These are phyloP conservation scores for Labeo catla DNA, from an alignment of 2,113 vertebrate genomes.

Conservation along the genomic window DNA sequence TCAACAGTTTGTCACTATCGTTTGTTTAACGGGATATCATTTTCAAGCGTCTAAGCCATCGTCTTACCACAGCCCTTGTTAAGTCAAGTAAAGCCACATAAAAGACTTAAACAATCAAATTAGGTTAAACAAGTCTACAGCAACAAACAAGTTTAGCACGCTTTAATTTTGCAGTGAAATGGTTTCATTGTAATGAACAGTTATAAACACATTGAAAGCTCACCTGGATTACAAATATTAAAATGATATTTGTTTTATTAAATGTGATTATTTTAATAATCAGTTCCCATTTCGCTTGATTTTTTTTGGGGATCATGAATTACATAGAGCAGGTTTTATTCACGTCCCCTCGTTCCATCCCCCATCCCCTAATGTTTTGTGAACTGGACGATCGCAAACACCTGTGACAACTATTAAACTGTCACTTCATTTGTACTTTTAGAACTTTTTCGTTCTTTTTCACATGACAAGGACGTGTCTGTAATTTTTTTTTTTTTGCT, in stretches of 20 bases:
- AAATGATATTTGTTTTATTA: neutral
- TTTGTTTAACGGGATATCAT: neutral
- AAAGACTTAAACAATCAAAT: neutral
- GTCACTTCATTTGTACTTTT: conserved; percentile 49
- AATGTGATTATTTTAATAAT: neutral
- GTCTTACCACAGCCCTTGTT: conserved; percentile 6
- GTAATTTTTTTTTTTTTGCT: neutral
- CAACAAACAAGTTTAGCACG: neutral
- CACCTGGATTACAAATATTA: neutral
- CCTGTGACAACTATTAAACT: conserved; percentile 49
- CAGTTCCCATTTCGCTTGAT: neutral
- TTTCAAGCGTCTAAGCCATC: neutral
- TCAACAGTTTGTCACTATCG: neutral
- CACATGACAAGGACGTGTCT: neutral
- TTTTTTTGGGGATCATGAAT: neutral
- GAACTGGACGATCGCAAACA: conserved; percentile 42
- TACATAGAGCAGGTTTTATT: neutral
- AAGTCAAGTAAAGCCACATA: conserved; percentile 5
- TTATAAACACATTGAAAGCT: neutral
- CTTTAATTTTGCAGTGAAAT: neutral
- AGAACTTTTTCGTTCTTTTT: neutral
- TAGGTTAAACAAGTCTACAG: neutral
- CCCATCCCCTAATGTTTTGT: conserved; percentile 24
- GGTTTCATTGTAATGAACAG: neutral
- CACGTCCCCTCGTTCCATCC: neutral